Conservation (phyloP, 2,113 vertebrate species). For the Phyllostomus hastatus region DNA sequence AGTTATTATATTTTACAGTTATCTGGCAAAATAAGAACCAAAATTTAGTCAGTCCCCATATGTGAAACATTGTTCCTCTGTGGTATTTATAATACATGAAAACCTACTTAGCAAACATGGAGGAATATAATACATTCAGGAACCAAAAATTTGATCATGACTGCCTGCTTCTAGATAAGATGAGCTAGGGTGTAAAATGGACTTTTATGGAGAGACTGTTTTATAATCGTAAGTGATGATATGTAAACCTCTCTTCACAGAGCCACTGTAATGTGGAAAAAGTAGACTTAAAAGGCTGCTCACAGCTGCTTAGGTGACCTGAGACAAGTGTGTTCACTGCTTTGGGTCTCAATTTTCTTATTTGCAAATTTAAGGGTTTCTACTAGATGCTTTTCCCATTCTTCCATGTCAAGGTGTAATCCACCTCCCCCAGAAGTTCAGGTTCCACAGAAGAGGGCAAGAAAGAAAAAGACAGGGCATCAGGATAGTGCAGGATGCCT, state of each 20-base stretch:
- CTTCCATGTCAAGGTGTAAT: background rate
- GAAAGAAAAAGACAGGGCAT: background rate
- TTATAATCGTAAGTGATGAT: background rate
- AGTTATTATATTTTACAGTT: slow-evolving; percentile 66
- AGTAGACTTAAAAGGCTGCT: background rate
- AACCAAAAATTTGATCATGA: slow-evolving; percentile 36
- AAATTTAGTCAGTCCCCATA: slow-evolving; percentile 51
- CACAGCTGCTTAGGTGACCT: background rate
- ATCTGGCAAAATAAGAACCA: slow-evolving; percentile 47
- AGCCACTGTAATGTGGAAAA: background rate
- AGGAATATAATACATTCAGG: slow-evolving; percentile 54
- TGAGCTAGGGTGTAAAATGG: slow-evolving; percentile 27
- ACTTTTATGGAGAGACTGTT: slow-evolving; percentile 39
- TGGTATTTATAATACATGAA: slow-evolving; percentile 39
- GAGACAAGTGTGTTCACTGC: background rate
- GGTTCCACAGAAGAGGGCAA: background rate
- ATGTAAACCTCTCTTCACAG: background rate
- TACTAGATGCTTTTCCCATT: background rate
- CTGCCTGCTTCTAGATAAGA: background rate
- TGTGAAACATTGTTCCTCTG: slow-evolving; percentile 43
- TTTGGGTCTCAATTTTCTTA: background rate
- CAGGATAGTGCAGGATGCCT: background rate
- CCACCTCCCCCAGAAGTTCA: background rate
- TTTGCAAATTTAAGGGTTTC: background rate
- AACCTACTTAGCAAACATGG: slow-evolving; percentile 62